phyloP scores from a whole-genome alignment of 2,888 invertebrate genomes.

The Tuberolachnus salignus region DNA sequence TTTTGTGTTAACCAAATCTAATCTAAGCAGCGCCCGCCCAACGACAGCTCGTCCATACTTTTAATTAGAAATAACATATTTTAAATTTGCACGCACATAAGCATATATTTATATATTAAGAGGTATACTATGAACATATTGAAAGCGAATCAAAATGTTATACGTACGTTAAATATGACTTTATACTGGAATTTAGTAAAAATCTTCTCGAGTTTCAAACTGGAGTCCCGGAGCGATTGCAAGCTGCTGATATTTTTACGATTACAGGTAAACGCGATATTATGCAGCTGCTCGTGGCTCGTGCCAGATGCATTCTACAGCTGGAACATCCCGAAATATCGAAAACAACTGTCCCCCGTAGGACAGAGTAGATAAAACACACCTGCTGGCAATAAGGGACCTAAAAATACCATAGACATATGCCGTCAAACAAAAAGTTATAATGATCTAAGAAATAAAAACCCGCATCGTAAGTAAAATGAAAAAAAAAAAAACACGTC shows the following conservation, averaged over 20 bases:
- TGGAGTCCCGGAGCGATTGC: constrained; percentile 6
- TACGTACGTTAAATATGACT: not conserved
- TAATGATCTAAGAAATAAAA: not conserved
- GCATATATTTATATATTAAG: too few relatives aligned
- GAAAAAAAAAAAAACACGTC: constrained; percentile 12
- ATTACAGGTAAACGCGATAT: constrained; percentile 26
- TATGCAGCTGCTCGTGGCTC: constrained; percentile 48
- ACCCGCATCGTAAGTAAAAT: not conserved
- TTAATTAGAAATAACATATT: too few relatives aligned
- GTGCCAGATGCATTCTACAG: constrained; percentile 53
- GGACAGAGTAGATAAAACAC: not conserved
- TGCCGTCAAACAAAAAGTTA: not conserved
- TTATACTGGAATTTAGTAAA: not conserved
- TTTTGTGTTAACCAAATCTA: too few relatives aligned
- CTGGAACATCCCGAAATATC: constrained; percentile 33
- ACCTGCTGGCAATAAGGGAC: constrained; percentile 41
- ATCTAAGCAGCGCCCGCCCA: too few relatives aligned
- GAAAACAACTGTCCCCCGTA: constrained; percentile 36
- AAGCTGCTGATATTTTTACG: constrained; percentile 41
- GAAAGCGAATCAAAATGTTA: not conserved
- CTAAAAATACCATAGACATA: not conserved
- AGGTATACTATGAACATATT: not conserved
- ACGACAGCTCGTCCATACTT: too few relatives aligned
- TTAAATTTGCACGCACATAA: too few relatives aligned
- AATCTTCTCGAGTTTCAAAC: constrained; percentile 34